Conservation (phyloP, 1,140 invertebrate species). For the Neocloeon triangulifer region DNA sequence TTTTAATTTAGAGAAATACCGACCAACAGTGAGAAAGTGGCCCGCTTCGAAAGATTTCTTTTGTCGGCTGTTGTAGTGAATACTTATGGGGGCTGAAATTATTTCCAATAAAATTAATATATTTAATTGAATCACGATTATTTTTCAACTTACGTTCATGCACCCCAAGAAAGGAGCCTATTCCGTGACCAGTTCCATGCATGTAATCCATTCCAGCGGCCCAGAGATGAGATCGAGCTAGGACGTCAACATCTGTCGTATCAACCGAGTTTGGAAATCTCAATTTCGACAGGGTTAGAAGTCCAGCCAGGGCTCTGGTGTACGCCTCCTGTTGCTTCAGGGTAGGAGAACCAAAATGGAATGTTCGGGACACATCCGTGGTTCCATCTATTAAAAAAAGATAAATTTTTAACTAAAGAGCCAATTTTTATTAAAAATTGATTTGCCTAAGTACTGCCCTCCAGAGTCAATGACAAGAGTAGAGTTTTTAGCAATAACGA, state of each 20-base stretch:
- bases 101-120: constrained; percentile 9
- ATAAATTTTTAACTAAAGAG: not conserved
- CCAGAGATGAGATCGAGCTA: constrained; percentile 63
- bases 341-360: constrained; percentile 66
- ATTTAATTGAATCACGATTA: too few species aligned
- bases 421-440: constrained; percentile 22
- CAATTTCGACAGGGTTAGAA: constrained; percentile 45
- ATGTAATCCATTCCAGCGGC: constrained; percentile 53
- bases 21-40: constrained; percentile 52
- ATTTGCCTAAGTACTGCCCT: constrained; percentile 31
- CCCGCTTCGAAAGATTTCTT: constrained; percentile 43
- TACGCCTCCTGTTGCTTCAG: constrained; percentile 55
- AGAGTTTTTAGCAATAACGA: constrained; percentile 4
- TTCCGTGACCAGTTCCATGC: constrained; percentile 76
- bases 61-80: constrained; percentile 26
- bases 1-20: not conserved
- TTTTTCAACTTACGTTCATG: constrained; percentile 67
- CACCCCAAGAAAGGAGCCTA: constrained; percentile 64
- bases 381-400: constrained; percentile 86
- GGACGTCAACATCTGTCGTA: constrained; percentile 41
- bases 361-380: constrained; percentile 77
- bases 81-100: constrained; percentile 41
- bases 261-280: constrained; percentile 36
- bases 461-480: constrained; percentile 28
- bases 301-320: constrained; percentile 72